Evolutionary conservation across 1,140 invertebrate genomes (phyloP).

Genomic region (Pentalonia nigronervosa): DNA sequence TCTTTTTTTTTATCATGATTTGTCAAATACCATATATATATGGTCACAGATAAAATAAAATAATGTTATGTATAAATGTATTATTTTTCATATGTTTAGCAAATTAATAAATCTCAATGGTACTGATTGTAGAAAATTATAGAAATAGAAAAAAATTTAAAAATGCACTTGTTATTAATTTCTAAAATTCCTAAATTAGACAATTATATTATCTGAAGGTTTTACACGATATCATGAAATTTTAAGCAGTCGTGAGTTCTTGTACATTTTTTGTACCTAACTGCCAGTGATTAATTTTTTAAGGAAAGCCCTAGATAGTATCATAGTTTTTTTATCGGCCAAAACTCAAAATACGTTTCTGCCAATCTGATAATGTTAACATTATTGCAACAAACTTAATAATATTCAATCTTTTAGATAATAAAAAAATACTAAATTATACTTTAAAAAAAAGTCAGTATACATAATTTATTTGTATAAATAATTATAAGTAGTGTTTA

Average conservation of each 20-base stretch:
- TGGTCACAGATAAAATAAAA: background rate
- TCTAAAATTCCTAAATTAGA: background rate
- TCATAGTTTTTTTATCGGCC: too few species aligned
- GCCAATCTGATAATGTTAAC: too few species aligned
- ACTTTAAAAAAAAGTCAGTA: too few species aligned
- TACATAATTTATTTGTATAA: too few species aligned
- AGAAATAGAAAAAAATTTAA: background rate
- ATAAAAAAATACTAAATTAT: too few species aligned
- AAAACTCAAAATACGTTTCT: too few species aligned
- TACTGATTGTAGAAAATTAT: background rate
- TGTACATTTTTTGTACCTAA: background rate
- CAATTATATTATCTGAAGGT: background rate
- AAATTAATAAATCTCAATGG: background rate
- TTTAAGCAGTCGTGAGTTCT: background rate
- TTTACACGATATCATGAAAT: background rate
- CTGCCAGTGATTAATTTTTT: background rate
- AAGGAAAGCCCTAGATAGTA: too few species aligned
- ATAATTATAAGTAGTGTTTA: too few species aligned
- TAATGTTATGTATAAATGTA: background rate
- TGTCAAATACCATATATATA: background rate
- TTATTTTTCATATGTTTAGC: background rate
- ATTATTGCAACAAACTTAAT: too few species aligned
- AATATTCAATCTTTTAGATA: too few species aligned
- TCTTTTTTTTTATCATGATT: too few species aligned
- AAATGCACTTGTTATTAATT: background rate